Percentiles rank a stretch among this genome's conserved stretches.
Conservation (phyloP, 2,888 invertebrate species). For the Platynereis dumerilii region DNA sequence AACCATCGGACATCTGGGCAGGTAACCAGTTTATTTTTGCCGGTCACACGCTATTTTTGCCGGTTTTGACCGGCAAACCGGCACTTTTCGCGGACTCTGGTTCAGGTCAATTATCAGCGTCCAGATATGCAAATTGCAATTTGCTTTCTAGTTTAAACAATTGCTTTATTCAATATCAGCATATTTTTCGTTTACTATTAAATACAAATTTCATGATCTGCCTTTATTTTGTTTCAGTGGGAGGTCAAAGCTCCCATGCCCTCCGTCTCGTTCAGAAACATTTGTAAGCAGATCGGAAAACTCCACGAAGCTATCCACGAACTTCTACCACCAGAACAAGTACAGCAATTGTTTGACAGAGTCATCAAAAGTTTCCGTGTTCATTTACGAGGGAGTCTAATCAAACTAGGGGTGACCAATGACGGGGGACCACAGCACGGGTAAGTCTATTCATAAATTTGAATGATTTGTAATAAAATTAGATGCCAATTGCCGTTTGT, state of each 20-base stretch:
- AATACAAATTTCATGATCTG: too few species aligned
- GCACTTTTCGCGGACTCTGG: too few species aligned
- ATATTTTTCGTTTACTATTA: too few species aligned
- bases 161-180: too few species aligned
- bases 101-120: too few species aligned
- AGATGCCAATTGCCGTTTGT: neutral
- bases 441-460: slow-evolving; percentile 55
- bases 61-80: too few species aligned
- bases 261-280: slow-evolving; percentile 71
- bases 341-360: slow-evolving; percentile 61
- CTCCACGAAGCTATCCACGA: slow-evolving; percentile 88
- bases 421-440: slow-evolving; percentile 98
- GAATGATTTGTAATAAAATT: slow-evolving; percentile 4
- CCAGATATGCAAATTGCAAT: too few species aligned
- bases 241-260: slow-evolving; percentile 95
- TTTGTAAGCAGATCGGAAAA: slow-evolving; percentile 80
- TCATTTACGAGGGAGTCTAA: slow-evolving; percentile 81
- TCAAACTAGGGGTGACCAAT: slow-evolving; percentile 86
- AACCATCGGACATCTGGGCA: too few species aligned
- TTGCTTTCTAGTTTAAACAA: too few species aligned
- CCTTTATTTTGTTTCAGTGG: slow-evolving; percentile 71
- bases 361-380: slow-evolving; percentile 74
- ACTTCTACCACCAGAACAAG: slow-evolving; percentile 75
- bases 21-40: too few species aligned
- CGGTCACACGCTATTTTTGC: too few species aligned